A percentile compares a stretch with the other conserved stretches of the same genome.
These are phyloP conservation scores for Poecilia velifera DNA, from an alignment of 2,797 vertebrate species.

Conservation along the genomic window DNA sequence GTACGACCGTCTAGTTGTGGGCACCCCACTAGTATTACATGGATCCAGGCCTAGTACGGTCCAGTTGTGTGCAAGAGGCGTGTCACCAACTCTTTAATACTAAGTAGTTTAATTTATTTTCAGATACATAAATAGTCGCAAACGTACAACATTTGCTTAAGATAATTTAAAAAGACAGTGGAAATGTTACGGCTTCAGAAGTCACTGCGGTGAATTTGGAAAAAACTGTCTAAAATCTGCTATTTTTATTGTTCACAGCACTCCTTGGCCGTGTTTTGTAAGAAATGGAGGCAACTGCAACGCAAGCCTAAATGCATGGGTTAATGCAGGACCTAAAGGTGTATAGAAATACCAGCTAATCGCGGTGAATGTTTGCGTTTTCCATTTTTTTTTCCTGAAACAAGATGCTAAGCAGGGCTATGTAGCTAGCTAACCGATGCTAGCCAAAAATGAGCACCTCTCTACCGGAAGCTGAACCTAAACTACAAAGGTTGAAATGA, in stretches of 20 bases:
- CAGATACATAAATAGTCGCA: background rate
- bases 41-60: slow-evolving; percentile 21
- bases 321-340: fast-evolving
- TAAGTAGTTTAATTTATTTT: background rate
- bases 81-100: slow-evolving; percentile 23
- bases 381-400: background rate
- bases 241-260: slow-evolving; percentile 44
- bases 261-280: slow-evolving; percentile 12
- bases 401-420: slow-evolving; percentile 2
- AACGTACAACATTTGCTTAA: background rate
- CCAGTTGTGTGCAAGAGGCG: background rate
- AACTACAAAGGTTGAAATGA: background rate
- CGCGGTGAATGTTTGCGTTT: fast-evolving
- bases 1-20: background rate
- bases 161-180: background rate
- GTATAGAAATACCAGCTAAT: fast-evolving
- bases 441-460: slow-evolving; percentile 53
- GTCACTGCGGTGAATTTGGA: background rate
- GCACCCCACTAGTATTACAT: background rate
- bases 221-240: slow-evolving; percentile 2
- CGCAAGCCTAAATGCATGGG: background rate
- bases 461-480: slow-evolving; percentile 15
- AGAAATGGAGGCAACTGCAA: background rate
- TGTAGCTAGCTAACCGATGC: slow-evolving; percentile 48
- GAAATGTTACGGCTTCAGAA: background rate